A percentile compares a stretch with the other conserved stretches of the same genome.
phyloP scores from a whole-genome alignment of 1,140 invertebrate species.

The Drosophila bipectinata region DNA sequence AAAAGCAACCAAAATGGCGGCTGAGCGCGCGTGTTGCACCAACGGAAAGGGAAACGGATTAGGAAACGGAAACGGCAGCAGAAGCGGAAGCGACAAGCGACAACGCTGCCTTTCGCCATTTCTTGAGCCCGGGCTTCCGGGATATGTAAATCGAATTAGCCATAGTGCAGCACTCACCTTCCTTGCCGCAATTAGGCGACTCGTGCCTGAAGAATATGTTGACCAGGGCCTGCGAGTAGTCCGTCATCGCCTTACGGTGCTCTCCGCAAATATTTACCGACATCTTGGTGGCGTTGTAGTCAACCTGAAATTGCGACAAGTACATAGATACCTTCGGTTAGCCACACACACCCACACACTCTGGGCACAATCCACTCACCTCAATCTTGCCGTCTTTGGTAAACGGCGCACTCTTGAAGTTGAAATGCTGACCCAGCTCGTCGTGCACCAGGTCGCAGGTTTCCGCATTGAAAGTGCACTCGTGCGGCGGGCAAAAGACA shows the following conservation, averaged over 20 bases:
- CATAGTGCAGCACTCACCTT: slow-evolving; percentile 55
- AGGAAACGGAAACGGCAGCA: slow-evolving; percentile 52
- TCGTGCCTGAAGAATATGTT: slow-evolving; percentile 78
- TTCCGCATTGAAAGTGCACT: slow-evolving; percentile 62
- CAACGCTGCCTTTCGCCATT: slow-evolving; percentile 38
- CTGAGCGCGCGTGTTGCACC: slow-evolving; percentile 70
- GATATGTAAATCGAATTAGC: slow-evolving; percentile 66
- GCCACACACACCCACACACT: no score
- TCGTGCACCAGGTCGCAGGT: slow-evolving; percentile 77
- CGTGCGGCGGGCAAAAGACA: slow-evolving; percentile 83
- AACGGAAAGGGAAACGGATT: slow-evolving; percentile 46
- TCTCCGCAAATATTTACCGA: slow-evolving; percentile 66
- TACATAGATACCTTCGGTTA: neutral
- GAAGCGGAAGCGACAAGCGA: slow-evolving; percentile 64
- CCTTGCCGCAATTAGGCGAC: slow-evolving; percentile 64
- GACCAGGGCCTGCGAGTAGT: slow-evolving; percentile 79
- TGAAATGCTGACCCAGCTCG: slow-evolving; percentile 53
- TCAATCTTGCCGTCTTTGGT: slow-evolving; percentile 68
- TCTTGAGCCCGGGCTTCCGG: slow-evolving; percentile 17
- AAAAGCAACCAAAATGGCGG: slow-evolving; percentile 57
- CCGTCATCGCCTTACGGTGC: slow-evolving; percentile 70
- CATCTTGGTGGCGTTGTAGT: slow-evolving; percentile 51
- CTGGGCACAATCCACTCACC: slow-evolving; percentile 41
- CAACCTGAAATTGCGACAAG: slow-evolving; percentile 43
- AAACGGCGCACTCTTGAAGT: slow-evolving; percentile 69